Percentiles rank a stretch among this genome's conserved stretches.
Evolutionary conservation across 2,888 invertebrate species (phyloP).

Genomic region (Podotricha telesiphe): DNA sequence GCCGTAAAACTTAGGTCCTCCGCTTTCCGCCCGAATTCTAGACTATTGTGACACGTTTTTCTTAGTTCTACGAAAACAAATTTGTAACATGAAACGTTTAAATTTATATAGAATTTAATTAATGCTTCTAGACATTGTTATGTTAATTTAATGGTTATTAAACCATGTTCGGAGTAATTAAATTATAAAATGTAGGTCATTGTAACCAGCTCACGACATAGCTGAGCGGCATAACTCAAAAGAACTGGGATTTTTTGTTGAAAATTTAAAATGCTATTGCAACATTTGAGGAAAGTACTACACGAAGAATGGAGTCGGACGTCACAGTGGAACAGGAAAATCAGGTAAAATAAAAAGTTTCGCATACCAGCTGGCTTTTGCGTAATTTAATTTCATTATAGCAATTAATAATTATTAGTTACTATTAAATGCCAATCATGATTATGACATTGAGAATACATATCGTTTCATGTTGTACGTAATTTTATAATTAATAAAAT

Average conservation of each 20-base stretch:
- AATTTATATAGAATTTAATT: background rate
- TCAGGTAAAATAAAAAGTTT: slow-evolving; percentile 19
- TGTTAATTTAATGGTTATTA: slow-evolving; percentile 13
- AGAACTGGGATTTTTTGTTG: slow-evolving; percentile 5
- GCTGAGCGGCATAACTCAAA: slow-evolving; percentile 22
- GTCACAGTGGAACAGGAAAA: background rate
- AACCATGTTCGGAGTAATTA: slow-evolving; percentile 22
- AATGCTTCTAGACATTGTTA: slow-evolving; percentile 3
- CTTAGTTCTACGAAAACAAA: too few relatives aligned
- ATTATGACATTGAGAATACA: background rate
- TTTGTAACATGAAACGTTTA: background rate
- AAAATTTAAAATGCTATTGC: background rate
- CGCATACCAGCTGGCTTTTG: background rate
- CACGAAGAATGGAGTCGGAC: background rate
- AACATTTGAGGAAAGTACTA: slow-evolving; percentile 17
- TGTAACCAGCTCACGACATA: slow-evolving; percentile 31
- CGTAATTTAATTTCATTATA: slow-evolving; percentile 4
- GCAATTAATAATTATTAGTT: background rate
- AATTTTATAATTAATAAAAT: background rate
- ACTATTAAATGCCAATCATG: background rate
- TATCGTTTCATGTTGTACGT: background rate
- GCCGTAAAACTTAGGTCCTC: too few relatives aligned
- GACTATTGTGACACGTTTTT: too few relatives aligned
- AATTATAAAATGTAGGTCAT: slow-evolving; percentile 40
- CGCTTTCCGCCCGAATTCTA: too few relatives aligned